Percentiles rank a stretch among this genome's conserved stretches.
Conservation (phyloP, 2,113 vertebrate species). For the Nerophis lumbriciformis region DNA sequence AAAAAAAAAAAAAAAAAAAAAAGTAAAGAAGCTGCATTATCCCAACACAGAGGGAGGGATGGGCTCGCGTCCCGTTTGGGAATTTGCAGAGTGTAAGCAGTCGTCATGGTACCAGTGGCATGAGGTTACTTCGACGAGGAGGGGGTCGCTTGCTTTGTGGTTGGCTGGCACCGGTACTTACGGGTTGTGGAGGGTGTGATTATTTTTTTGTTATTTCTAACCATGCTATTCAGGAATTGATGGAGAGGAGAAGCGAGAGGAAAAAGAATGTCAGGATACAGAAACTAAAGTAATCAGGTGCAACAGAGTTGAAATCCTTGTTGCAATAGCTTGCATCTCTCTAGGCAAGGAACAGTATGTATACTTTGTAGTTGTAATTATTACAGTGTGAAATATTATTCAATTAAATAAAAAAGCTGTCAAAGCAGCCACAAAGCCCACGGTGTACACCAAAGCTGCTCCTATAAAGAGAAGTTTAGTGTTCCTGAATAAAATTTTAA, state of each 20-base stretch:
- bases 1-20: neutral
- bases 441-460: too few species aligned
- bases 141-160: conserved; percentile 18
- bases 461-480: too few species aligned
- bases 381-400: too few species aligned
- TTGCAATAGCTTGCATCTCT: too few species aligned
- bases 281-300: conserved; percentile 8
- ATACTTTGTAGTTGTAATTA: too few species aligned
- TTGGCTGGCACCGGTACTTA: conserved; percentile 29
- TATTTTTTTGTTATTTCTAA: conserved; percentile 40
- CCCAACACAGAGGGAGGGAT: conserved; percentile 11
- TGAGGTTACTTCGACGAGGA: conserved; percentile 40
- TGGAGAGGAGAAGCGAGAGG: conserved; percentile 7
- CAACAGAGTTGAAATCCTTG: conserved; percentile 12
- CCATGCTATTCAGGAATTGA: conserved; percentile 42
- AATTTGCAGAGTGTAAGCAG: conserved; percentile 33
- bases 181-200: conserved; percentile 8
- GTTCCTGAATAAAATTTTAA: too few species aligned
- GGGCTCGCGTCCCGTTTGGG: conserved; percentile 5
- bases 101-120: conserved; percentile 55
- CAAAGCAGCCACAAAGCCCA: too few species aligned
- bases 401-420: too few species aligned
- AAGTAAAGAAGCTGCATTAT: conserved; percentile 14
- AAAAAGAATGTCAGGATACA: conserved; percentile 15
- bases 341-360: too few species aligned